phyloP scores from a whole-genome alignment of 2,888 invertebrate genomes.

The Laspeyria flexula region DNA sequence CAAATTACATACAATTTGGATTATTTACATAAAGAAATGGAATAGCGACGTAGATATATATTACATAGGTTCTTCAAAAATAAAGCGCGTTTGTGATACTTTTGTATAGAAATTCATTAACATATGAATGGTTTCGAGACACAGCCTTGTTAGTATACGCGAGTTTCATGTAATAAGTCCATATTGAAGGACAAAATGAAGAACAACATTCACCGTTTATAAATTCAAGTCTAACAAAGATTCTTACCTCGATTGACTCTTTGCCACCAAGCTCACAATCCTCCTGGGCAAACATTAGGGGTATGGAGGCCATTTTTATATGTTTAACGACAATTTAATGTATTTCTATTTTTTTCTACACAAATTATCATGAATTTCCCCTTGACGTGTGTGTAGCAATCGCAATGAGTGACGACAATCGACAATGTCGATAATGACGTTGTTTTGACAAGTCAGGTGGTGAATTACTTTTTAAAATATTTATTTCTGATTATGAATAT shows the following conservation, averaged over 20 bases:
- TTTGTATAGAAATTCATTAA: slow-evolving; percentile 13
- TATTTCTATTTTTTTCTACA: slow-evolving; percentile 11
- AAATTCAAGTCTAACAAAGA: slow-evolving; percentile 7
- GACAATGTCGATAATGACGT: slow-evolving; percentile 28
- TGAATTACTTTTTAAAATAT: slow-evolving; percentile 9
- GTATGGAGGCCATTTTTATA: slow-evolving; percentile 79
- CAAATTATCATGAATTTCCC: slow-evolving; percentile 34
- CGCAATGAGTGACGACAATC: slow-evolving; percentile 1
- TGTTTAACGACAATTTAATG: slow-evolving; percentile 13
- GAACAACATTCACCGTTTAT: slow-evolving; percentile 32
- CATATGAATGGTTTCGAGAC: slow-evolving; percentile 19
- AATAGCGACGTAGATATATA: background rate
- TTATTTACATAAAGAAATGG: too few relatives aligned
- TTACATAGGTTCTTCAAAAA: background rate
- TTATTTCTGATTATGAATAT: slow-evolving; percentile 1
- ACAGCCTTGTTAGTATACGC: slow-evolving; percentile 12
- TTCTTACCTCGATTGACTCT: slow-evolving; percentile 79
- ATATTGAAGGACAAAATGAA: slow-evolving; percentile 40
- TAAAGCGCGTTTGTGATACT: background rate
- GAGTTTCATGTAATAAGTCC: slow-evolving; percentile 17
- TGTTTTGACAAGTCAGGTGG: slow-evolving; percentile 39
- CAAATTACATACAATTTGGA: background rate
- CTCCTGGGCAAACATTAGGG: slow-evolving; percentile 87
- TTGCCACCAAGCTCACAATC: slow-evolving; percentile 89
- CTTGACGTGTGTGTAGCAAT: slow-evolving; percentile 39